These are phyloP conservation scores for Cephus cinctus DNA, from an alignment of 1,140 invertebrate species.

Conservation along the genomic window DNA sequence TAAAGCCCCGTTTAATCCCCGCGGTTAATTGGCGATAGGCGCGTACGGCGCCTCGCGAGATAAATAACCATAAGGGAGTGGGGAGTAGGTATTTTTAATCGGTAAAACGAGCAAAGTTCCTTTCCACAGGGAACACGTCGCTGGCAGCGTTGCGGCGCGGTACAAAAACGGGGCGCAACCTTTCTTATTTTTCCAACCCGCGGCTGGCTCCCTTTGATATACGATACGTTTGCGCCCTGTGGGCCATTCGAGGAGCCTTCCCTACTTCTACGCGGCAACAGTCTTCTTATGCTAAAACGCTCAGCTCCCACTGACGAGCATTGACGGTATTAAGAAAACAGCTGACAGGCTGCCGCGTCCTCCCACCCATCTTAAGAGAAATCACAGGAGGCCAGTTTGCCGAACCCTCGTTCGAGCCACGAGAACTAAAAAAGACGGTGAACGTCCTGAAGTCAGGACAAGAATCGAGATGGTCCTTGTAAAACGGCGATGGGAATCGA, in stretches of 20 bases:
- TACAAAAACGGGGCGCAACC: conserved; percentile 32
- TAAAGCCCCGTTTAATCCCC: not conserved
- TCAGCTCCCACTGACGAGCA: conserved; percentile 36
- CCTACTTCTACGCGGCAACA: conserved; percentile 29
- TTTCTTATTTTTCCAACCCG: conserved; percentile 31
- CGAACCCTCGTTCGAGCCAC: no score
- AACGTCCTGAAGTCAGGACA: no score
- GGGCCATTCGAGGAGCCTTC: conserved; percentile 34
- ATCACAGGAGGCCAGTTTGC: no score
- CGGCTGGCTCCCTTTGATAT: conserved; percentile 40
- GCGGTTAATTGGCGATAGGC: not conserved
- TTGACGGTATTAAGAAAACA: conserved; percentile 40
- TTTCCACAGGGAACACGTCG: conserved; percentile 20
- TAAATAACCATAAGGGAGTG: not conserved
- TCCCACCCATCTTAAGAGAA: no score
- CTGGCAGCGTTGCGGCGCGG: conserved; percentile 20
- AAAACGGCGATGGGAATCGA: no score
- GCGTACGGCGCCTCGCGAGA: not conserved
- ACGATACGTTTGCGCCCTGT: conserved; percentile 42
- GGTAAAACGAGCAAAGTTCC: conserved; percentile 27
- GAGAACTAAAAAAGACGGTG: no score
- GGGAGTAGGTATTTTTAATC: conserved; percentile 22
- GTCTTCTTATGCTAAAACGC: conserved; percentile 40
- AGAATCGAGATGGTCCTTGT: no score
- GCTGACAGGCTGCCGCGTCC: no score